These are phyloP conservation scores for Zonotrichia leucophrys DNA, from an alignment of 2,113 vertebrate species.

Conservation along the genomic window DNA sequence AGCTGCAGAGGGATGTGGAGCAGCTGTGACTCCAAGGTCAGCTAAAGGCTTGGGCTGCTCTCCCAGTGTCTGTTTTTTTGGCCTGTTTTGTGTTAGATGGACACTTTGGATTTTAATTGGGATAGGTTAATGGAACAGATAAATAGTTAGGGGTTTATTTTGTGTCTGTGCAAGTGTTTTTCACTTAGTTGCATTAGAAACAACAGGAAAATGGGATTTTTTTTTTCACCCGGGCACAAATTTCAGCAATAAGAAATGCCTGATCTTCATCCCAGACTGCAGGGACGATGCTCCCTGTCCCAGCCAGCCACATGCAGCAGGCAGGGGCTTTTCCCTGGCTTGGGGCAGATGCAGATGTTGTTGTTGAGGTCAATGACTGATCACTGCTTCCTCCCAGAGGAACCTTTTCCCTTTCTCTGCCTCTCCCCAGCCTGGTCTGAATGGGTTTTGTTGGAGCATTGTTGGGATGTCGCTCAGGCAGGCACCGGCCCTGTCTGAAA, in stretches of 20 bases:
- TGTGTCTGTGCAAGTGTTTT: background rate
- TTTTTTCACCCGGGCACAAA: background rate
- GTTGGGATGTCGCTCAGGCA: background rate
- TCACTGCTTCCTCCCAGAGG: background rate
- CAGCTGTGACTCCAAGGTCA: background rate
- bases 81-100: background rate
- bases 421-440: background rate
- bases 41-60: background rate
- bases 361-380: background rate
- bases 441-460: constrained; percentile 1
- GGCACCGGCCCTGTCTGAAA: background rate
- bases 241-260: background rate
- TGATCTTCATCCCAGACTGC: background rate
- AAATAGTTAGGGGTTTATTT: background rate
- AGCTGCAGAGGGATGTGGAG: background rate
- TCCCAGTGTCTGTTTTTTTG: background rate
- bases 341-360: constrained; percentile 20
- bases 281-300: background rate
- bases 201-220: background rate
- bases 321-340: background rate
- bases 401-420: constrained; percentile 7
- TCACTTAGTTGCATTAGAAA: background rate
- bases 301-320: background rate
- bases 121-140: background rate
- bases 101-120: background rate